Conservation (phyloP, 2,113 vertebrate species). For the Pygoscelis antarcticus region DNA sequence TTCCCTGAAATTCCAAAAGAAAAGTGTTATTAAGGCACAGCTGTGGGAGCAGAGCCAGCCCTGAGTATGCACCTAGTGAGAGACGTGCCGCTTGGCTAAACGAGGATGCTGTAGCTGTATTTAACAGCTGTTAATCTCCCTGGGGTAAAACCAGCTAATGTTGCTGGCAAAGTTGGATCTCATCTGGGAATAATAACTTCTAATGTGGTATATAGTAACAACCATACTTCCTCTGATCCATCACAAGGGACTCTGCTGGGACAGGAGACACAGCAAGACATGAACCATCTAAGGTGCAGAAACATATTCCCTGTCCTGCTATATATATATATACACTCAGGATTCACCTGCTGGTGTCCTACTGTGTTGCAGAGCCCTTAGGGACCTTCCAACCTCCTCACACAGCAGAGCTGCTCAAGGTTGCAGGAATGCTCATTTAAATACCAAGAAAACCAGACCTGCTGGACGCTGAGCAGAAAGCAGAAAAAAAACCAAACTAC, state of each 20-base stretch:
- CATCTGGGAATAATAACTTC: background rate
- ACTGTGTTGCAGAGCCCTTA: background rate
- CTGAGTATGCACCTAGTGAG: background rate
- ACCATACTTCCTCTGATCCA: background rate
- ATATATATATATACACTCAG: background rate
- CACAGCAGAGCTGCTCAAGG: background rate
- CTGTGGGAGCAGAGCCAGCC: background rate
- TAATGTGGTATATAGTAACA: background rate
- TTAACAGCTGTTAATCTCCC: background rate
- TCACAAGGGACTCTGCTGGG: background rate
- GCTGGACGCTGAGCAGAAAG: background rate
- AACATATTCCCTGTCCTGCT: background rate
- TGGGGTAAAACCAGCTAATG: background rate
- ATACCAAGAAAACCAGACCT: background rate
- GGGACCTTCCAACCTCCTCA: background rate
- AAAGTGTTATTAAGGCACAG: background rate
- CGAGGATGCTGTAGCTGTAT: background rate
- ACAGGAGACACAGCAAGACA: background rate
- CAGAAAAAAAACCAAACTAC: background rate
- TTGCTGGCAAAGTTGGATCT: conserved; percentile 5
- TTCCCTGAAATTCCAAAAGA: background rate
- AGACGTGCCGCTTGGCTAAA: background rate
- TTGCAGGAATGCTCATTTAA: background rate
- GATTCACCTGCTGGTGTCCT: background rate
- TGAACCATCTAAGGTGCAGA: background rate